Base-by-base conservation (phyloP, 2,888 invertebrate species). In the Drosophila hawaiiensis region DNA sequence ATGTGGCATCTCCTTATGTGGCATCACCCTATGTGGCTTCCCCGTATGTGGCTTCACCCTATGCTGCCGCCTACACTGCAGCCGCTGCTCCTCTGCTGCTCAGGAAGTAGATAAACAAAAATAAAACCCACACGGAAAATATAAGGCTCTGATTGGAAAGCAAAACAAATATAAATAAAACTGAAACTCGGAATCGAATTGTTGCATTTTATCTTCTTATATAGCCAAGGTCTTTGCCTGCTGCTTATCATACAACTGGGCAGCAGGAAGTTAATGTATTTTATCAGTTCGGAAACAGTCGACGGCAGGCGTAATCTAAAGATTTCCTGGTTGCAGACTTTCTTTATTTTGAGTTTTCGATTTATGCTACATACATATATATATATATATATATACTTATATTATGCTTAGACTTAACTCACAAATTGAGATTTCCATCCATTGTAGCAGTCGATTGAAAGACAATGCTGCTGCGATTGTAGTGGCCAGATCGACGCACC, bases 401-500 rank as follows among this genome's bases (percentile, higher is more conserved):
- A 41, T 33, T 22, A 43, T 1, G 6, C 43, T 43, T 43, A 43
- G 43, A 22, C 43, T 50, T 19, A 49, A 25, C 28, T 82, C 56
- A 74, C 70, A 83, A 14, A 22, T 69, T 78, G 56, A 91, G 73
- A 71, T 90, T 88, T 29, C 91, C 90, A 53, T 92, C 91, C 74
- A 93, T 88, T 6, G 92, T 93, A 39, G 88, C 91, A 56, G 82
- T 91, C 12, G 93, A 93, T n/a, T 91, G 90, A 72, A 92, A 93
- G 14, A 93, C 91, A 28, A 93, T 93, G 72, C 92, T 92, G 43
- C 91, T 90, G 54, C 89, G 91, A 35, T 83, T 75, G 50, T 92
- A 91, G n/a, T 81, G 89, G 2, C 90, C 88, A 5, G 86, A 83
- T 3, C 90, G 80, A 0, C 80, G 78, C 19, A 70, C 66, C 47